Base-by-base conservation (phyloP, 2,113 vertebrate genomes). In the Empidonax alnorum region DNA sequence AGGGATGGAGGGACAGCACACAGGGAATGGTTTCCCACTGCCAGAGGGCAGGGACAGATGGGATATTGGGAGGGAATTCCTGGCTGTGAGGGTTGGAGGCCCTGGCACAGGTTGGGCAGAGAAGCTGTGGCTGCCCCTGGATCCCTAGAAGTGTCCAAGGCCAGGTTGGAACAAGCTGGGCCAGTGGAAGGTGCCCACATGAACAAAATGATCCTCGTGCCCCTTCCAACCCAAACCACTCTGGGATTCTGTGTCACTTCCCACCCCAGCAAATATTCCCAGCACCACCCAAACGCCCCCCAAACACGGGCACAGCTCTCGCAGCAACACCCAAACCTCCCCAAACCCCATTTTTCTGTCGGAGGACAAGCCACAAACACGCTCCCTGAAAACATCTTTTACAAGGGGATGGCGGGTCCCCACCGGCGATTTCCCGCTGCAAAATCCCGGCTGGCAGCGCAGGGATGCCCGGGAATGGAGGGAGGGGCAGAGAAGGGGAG, bases 361-460 rank as follows among this genome's bases (percentile, higher is more conserved):
- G 19, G 35, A n/a, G 8, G 0, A 4, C 5, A 1, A 69, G 9
- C 22, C 4, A 9, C 56, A 30, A 3, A 47, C 39, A 33, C 1
- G 3, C 18, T 14, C 85, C 49, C 19, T 7, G 3, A 41, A 58
- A 52, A 30, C 1, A 9, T 1, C 7, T 27, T 9, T 10, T 35
- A 14, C 55, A 61, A 61, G 42, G 41, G 21, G 16, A 7, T 0
- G 47, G 24, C 0, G 13, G 35, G 7, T 22, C 10, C 6, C 0
- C 1, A 2, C 6, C 0, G 1, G 15, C 5, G 0, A 17, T 25
- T 66, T 44, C 82, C 67, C 17, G 0, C 25, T 5, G 8, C 69
- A 30, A 28, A n/a, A 55, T 65, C 55, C 88, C 33, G 0, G 3
- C 67, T 23, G 65, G 63, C 27, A 69, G 67, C 2, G 0, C 62